A percentile compares a stretch with the other conserved stretches of the same genome.
Evolutionary conservation across 1,140 invertebrate genomes (phyloP).

Genomic region (Belonocnema kinseyi): DNA sequence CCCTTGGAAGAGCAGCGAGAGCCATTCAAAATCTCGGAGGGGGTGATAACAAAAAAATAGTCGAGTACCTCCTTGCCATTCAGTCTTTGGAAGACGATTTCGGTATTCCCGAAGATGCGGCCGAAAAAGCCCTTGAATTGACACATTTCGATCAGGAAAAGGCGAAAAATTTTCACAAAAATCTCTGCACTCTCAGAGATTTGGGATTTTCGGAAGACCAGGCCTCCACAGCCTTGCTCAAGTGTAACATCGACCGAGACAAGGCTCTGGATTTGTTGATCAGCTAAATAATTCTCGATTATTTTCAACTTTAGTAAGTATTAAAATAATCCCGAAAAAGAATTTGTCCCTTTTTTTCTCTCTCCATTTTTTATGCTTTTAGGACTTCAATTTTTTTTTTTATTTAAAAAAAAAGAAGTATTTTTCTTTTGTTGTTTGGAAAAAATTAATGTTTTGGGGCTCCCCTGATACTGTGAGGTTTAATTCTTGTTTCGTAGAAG

Average conservation of each 20-base stretch:
- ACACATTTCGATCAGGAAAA: slow-evolving; percentile 73
- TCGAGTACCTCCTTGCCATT: slow-evolving; percentile 70
- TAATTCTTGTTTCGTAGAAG: too few relatives aligned
- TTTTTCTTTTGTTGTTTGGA: too few relatives aligned
- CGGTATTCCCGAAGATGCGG: slow-evolving; percentile 82
- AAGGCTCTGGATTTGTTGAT: slow-evolving; percentile 90
- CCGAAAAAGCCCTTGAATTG: slow-evolving; percentile 75
- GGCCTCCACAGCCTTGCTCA: slow-evolving; percentile 84
- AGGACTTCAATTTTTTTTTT: not conserved
- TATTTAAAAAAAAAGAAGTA: too few relatives aligned
- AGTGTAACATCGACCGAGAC: slow-evolving; percentile 88
- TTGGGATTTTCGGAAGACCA: slow-evolving; percentile 88
- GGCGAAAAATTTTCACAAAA: slow-evolving; percentile 76
- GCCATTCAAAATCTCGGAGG: slow-evolving; percentile 84
- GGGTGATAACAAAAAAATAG: slow-evolving; percentile 89
- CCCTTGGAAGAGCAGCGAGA: slow-evolving; percentile 83
- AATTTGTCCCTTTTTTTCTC: too few relatives aligned
- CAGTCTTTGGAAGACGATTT: slow-evolving; percentile 79
- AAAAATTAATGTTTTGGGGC: too few relatives aligned
- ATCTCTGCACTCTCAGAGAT: slow-evolving; percentile 83
- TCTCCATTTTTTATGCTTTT: too few relatives aligned
- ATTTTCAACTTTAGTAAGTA: not conserved
- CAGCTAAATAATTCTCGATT: slow-evolving; percentile 75
- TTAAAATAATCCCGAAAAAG: too few relatives aligned
- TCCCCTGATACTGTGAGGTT: too few relatives aligned